Conservation (phyloP, 1,140 invertebrate species). For the Heliothis virescens region DNA sequence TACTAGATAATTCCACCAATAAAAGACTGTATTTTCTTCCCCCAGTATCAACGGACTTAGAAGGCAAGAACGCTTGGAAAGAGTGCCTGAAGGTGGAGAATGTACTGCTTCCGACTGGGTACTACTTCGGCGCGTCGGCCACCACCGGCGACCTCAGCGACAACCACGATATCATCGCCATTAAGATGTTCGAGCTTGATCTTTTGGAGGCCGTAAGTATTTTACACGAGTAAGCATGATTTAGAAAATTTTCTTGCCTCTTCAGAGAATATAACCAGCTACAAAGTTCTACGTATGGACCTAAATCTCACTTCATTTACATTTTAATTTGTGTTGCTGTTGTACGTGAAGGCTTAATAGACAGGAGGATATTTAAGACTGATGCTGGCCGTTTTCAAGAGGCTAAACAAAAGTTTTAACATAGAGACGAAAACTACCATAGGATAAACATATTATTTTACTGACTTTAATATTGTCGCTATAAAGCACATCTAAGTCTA, state of each 20-base stretch:
- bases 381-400: too few relatives aligned
- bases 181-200: slow-evolving; percentile 97
- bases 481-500: too few relatives aligned
- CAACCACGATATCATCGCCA: slow-evolving; percentile 97
- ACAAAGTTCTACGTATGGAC: too few relatives aligned
- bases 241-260: neutral
- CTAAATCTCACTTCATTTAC: too few relatives aligned
- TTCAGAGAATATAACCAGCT: neutral
- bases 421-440: too few relatives aligned
- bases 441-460: too few relatives aligned
- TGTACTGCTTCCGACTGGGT: slow-evolving; percentile 97
- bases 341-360: too few relatives aligned
- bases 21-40: slow-evolving; percentile 41
- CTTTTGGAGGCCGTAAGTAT: slow-evolving; percentile 89
- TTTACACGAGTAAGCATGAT: neutral
- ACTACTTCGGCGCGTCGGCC: slow-evolving; percentile 97
- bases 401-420: too few relatives aligned
- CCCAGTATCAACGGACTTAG: slow-evolving; percentile 95
- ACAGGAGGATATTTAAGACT: too few relatives aligned
- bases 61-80: slow-evolving; percentile 97
- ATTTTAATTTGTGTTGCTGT: too few relatives aligned
- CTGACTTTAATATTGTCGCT: too few relatives aligned
- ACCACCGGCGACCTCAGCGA: slow-evolving; percentile 99
- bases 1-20: too few relatives aligned
- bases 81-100: slow-evolving; percentile 97